A percentile compares a stretch with the other conserved stretches of the same genome.
Evolutionary conservation across 2,888 invertebrate genomes (phyloP).

Genomic region (Seira sanloemensis): DNA sequence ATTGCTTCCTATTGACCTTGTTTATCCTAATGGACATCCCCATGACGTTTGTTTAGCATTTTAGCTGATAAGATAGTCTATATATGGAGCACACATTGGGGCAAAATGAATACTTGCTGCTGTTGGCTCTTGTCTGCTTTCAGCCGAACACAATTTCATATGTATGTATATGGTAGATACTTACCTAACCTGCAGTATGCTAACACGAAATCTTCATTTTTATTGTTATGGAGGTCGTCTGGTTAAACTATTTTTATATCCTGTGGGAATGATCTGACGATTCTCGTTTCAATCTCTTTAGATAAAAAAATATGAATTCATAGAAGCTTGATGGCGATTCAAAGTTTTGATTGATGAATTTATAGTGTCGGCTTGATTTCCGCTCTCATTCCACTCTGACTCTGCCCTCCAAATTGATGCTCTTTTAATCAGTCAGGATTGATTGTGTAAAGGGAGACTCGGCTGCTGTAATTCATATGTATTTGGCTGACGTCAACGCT

Average conservation of each 20-base stretch:
- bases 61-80: not conserved
- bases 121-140: too few species aligned
- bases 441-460: not conserved
- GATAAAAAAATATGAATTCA: not conserved
- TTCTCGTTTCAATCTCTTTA: not conserved
- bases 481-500: not conserved
- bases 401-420: too few species aligned
- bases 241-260: not conserved
- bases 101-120: too few species aligned
- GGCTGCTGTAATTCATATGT: not conserved
- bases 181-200: too few species aligned
- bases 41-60: not conserved
- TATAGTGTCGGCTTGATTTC: not conserved
- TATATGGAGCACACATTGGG: too few species aligned
- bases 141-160: too few species aligned
- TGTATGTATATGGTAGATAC: too few species aligned
- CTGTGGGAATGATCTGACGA: not conserved
- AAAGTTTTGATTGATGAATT: not conserved
- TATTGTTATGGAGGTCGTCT: not conserved
- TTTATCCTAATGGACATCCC: constrained; percentile 1
- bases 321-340: too few species aligned
- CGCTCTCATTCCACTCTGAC: not conserved
- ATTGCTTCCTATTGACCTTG: constrained; percentile 14
- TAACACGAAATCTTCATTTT: too few species aligned
- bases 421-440: not conserved